Conservation (phyloP, 2,797 vertebrate species). For the Intellagama lesueurii region DNA sequence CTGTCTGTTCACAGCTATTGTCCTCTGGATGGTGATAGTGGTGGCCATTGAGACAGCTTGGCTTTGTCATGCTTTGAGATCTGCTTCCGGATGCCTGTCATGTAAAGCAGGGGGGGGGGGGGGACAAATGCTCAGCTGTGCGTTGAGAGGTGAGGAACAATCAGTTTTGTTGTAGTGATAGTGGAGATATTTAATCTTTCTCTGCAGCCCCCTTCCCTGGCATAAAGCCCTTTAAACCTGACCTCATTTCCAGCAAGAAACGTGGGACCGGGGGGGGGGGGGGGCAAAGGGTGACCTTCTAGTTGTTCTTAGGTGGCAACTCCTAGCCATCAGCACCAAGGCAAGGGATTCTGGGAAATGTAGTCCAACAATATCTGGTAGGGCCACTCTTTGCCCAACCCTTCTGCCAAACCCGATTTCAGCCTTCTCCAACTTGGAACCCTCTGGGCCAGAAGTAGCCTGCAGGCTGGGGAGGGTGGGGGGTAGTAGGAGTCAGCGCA, state of each 20-base stretch:
- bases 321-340: not conserved
- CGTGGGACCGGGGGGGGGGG: no score
- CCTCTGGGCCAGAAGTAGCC: no score
- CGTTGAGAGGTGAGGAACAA: not conserved
- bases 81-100: no score
- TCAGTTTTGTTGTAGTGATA: not conserved
- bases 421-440: not conserved
- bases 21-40: no score
- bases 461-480: not conserved
- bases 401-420: not conserved
- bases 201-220: not conserved
- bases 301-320: not conserved
- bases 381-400: no score
- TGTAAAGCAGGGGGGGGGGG: not conserved
- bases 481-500: not conserved
- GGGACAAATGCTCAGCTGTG: not conserved
- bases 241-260: not conserved
- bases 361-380: no score
- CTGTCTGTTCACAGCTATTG: no score
- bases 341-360: no score
- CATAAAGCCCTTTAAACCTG: not conserved
- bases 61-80: not conserved
- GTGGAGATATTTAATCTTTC: not conserved
- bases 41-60: no score
- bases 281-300: no score